These are phyloP conservation scores for Parelbella ahira DNA, from an alignment of 2,888 invertebrate species.

Conservation along the genomic window DNA sequence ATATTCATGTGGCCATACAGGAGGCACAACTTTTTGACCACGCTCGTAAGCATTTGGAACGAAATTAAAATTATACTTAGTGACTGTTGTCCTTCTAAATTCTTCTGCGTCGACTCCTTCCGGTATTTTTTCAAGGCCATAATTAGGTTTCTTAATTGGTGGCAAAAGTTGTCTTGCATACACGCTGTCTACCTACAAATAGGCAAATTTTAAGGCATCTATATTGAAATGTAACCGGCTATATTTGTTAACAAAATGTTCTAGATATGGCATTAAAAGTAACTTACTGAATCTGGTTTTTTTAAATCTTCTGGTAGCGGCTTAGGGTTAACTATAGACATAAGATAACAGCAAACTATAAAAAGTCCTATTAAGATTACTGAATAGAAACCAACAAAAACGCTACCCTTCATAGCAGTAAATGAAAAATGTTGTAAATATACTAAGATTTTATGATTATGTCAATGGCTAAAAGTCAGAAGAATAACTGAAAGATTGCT, in stretches of 20 bases:
- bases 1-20: slow-evolving; percentile 9
- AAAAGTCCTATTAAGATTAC: slow-evolving; percentile 37
- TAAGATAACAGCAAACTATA: slow-evolving; percentile 36
- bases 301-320: slow-evolving; percentile 9
- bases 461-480: too few species aligned
- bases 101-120: slow-evolving; percentile 17
- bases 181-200: slow-evolving; percentile 26
- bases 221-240: too few species aligned
- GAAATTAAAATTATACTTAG: not conserved
- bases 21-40: slow-evolving; percentile 11
- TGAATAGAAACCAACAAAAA: slow-evolving; percentile 32
- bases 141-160: slow-evolving; percentile 28
- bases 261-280: too few species aligned
- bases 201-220: not conserved
- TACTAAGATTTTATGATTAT: too few species aligned
- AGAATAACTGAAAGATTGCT: too few species aligned
- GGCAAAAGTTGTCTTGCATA: slow-evolving; percentile 26
- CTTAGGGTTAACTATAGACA: slow-evolving; percentile 44
- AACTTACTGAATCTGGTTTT: not conserved
- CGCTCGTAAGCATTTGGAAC: not conserved
- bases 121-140: slow-evolving; percentile 34
- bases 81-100: slow-evolving; percentile 9
- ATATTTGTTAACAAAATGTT: too few species aligned
- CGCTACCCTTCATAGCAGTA: slow-evolving; percentile 27
- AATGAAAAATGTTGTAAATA: slow-evolving; percentile 2